Evolutionary conservation across 2,797 vertebrate genomes (phyloP), one percentile per base, ranked within the genome.

Genomic region (Helostoma temminkii): DNA sequence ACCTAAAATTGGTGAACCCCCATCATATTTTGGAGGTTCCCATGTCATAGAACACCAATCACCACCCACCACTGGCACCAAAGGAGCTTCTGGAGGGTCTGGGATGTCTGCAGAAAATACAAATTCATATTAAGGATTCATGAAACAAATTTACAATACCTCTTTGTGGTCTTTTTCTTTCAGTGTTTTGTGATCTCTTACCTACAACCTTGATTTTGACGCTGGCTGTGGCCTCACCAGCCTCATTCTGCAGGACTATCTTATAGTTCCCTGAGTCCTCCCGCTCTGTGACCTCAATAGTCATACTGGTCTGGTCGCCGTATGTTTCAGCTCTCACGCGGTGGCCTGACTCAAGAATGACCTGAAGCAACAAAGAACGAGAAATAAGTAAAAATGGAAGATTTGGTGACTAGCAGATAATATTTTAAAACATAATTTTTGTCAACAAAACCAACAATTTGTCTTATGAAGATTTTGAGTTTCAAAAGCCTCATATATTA

Each of bases 1-100:
- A 98, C 98, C 98, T 89, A 98, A 90, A 81, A 99, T 94, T 21
- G 97, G 95, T 30, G 96, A 97, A 77, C 94, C 93, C 10, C 98
- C 98, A n/a, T 99, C 97, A 57, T 98, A 97, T 80, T 77, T 87
- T 3, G 98, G 97, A 49, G 96, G 93, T 11, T 98, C 96, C 98
- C 98, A 99, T 43, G 90, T 95, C 97, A 99, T 98, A 45, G 93
- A 84, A 73, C 98, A 99, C 97, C 97, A 99, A 16, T 99, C 97
- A 50, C 98, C 98, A 19, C 98, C 98, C 3, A 99, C 95, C 1
- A 90, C 93, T 21, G 95, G 93, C 47, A 99, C 96, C 26, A 93
- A 90, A 0, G 98, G 98, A 75, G 97, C 94, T 5, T 95, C 92
- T 56, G 98, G 97, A 75, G 97, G 91, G 74, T 99, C 98, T 39